Evolutionary conservation across 2,888 invertebrate genomes (phyloP).

Genomic region (Choreutis nemorana): DNA sequence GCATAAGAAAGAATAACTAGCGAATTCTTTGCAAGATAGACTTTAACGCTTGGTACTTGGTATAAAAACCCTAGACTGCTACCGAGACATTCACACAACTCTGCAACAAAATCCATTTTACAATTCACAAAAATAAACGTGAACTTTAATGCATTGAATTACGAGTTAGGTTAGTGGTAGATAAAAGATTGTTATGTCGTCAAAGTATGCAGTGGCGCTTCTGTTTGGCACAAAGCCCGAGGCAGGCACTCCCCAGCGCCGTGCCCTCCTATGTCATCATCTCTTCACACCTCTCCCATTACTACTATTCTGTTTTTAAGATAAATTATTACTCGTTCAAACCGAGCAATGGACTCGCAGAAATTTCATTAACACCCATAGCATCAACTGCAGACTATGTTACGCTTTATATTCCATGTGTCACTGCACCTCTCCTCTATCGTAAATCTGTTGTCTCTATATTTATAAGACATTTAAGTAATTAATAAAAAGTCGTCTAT

Average conservation of each 20-base stretch:
- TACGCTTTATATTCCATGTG: no score
- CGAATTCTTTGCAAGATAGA: slow-evolving; percentile 32
- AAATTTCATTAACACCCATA: no score
- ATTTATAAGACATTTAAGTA: no score
- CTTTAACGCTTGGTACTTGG: no score
- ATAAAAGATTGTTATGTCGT: slow-evolving; percentile 23
- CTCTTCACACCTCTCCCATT: slow-evolving; percentile 34
- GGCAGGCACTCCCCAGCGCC: slow-evolving; percentile 34
- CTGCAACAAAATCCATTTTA: slow-evolving; percentile 20
- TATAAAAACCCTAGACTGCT: slow-evolving; percentile 50
- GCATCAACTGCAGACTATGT: no score
- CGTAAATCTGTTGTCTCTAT: no score
- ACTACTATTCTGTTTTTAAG: no score
- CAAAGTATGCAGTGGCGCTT: slow-evolving; percentile 54
- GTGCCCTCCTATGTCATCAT: slow-evolving; percentile 34
- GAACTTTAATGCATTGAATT: slow-evolving; percentile 21
- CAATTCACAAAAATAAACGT: slow-evolving; percentile 16
- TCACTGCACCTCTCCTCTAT: no score
- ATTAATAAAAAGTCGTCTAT: no score
- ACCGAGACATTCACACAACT: slow-evolving; percentile 45
- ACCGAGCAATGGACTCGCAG: no score
- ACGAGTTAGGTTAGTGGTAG: slow-evolving; percentile 17
- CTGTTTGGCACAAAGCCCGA: slow-evolving; percentile 52
- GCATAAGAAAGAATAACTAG: slow-evolving; percentile 23
- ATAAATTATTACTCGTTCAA: no score